Conservation (phyloP, 2,888 invertebrate species). For the Cantharis lateralis region DNA sequence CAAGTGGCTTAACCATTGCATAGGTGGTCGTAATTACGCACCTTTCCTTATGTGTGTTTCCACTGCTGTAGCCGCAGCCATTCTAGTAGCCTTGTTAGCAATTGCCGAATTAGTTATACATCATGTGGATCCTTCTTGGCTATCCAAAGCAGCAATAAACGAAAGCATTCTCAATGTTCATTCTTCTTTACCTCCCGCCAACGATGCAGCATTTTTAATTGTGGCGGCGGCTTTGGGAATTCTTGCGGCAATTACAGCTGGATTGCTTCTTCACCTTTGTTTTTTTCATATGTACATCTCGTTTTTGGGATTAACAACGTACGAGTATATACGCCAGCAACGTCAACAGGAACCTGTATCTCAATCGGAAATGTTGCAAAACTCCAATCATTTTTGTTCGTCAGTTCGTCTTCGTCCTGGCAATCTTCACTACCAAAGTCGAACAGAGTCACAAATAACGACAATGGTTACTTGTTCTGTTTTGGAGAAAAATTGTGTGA, state of each 20-base stretch:
- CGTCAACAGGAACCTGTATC: conserved; percentile 51
- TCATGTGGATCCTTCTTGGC: conserved; percentile 63
- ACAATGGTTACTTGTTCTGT: conserved; percentile 58
- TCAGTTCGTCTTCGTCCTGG: conserved; percentile 45
- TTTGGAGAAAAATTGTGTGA: conserved; percentile 56
- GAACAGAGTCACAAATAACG: conserved; percentile 38
- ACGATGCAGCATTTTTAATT: conserved; percentile 64
- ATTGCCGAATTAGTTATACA: conserved; percentile 71
- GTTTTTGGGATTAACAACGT: conserved; percentile 83
- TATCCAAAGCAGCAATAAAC: conserved; percentile 55
- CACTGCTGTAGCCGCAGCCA: conserved; percentile 74
- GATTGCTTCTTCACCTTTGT: conserved; percentile 79
- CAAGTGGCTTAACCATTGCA: conserved; percentile 98
- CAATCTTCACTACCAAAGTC: conserved; percentile 56
- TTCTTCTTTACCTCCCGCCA: conserved; percentile 51
- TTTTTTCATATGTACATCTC: conserved; percentile 89
- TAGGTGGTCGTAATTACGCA: conserved; percentile 88
- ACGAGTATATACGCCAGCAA: conserved; percentile 77
- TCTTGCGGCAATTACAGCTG: conserved; percentile 75
- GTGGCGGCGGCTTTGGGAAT: conserved; percentile 68
- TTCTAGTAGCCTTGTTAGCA: conserved; percentile 72
- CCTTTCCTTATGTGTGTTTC: conserved; percentile 81
- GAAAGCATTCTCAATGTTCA: conserved; percentile 27
- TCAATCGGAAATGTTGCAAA: conserved; percentile 6
- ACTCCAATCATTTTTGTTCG: conserved; percentile 27